phyloP scores from a whole-genome alignment of 2,888 invertebrate species.

The Ceraclea dissimilis region DNA sequence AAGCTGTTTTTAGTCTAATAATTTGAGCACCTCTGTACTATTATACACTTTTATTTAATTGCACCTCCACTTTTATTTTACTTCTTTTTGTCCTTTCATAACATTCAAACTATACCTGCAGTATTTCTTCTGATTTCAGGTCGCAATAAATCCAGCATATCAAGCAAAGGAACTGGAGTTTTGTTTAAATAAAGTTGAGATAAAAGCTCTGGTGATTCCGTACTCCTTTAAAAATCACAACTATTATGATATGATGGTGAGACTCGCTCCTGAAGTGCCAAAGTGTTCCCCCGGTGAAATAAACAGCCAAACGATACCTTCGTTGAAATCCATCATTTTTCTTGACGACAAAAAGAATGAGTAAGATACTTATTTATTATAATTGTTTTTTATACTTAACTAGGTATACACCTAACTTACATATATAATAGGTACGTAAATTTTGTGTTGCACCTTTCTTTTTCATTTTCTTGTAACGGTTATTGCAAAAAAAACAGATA shows the following conservation, averaged over 20 bases:
- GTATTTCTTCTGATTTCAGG: slow-evolving; percentile 42
- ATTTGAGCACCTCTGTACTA: no score
- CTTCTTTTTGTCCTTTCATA: no score
- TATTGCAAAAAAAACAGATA: no score
- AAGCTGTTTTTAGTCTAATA: no score
- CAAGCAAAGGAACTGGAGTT: slow-evolving; percentile 61
- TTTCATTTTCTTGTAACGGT: no score
- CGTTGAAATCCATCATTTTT: slow-evolving; percentile 51
- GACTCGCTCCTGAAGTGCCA: slow-evolving; percentile 51
- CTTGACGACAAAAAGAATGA: slow-evolving; percentile 40
- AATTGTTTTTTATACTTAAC: no score
- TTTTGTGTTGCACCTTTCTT: neutral
- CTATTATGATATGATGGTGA: slow-evolving; percentile 58
- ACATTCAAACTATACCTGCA: no score
- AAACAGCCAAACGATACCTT: slow-evolving; percentile 38
- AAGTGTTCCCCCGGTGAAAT: slow-evolving; percentile 39
- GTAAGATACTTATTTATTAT: slow-evolving; percentile 23
- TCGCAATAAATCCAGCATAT: slow-evolving; percentile 72
- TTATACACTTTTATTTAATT: no score
- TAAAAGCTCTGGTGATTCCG: slow-evolving; percentile 59
- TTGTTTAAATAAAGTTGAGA: slow-evolving; percentile 61
- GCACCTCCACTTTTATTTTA: no score
- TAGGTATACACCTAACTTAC: no score
- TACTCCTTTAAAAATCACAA: slow-evolving; percentile 55
- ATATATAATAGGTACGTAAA: no score